These are phyloP conservation scores for Macrosiphum euphorbiae DNA, from an alignment of 2,888 invertebrate genomes.

Conservation along the genomic window DNA sequence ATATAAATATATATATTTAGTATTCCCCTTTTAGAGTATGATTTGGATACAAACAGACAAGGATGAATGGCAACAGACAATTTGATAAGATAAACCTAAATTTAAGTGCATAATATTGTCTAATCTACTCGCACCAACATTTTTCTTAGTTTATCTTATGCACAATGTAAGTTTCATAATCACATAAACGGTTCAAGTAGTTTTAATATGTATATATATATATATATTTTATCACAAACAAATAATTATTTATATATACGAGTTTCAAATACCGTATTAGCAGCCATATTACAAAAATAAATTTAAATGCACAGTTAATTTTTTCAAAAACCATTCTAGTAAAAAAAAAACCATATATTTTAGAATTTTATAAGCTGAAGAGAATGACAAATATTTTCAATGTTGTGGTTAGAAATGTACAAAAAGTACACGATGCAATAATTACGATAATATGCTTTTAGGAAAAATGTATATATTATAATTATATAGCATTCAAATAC, in stretches of 20 bases:
- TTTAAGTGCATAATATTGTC: background rate
- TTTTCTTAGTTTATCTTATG: constrained; percentile 27
- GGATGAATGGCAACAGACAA: constrained; percentile 26
- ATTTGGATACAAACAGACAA: constrained; percentile 24
- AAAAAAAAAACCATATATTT: constrained; percentile 14
- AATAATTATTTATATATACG: constrained; percentile 31
- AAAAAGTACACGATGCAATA: constrained; percentile 3
- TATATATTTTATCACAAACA: constrained; percentile 52
- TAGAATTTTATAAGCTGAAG: constrained; percentile 26
- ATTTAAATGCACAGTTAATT: constrained; percentile 26
- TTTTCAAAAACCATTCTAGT: background rate
- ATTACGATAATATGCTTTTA: background rate
- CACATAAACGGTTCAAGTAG: background rate
- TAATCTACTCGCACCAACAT: constrained; percentile 26
- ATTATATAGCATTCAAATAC: background rate
- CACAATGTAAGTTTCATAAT: constrained; percentile 5
- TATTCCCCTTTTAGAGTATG: constrained; percentile 15
- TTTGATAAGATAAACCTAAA: background rate
- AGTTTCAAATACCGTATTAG: constrained; percentile 22
- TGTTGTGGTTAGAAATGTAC: background rate
- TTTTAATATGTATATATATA: constrained; percentile 7
- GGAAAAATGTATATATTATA: background rate
- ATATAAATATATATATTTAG: constrained; percentile 14
- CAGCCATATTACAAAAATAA: constrained; percentile 42
- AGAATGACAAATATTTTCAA: constrained; percentile 15